Conservation (phyloP, 1,140 invertebrate genomes). For the Monomorium pharaonis region DNA sequence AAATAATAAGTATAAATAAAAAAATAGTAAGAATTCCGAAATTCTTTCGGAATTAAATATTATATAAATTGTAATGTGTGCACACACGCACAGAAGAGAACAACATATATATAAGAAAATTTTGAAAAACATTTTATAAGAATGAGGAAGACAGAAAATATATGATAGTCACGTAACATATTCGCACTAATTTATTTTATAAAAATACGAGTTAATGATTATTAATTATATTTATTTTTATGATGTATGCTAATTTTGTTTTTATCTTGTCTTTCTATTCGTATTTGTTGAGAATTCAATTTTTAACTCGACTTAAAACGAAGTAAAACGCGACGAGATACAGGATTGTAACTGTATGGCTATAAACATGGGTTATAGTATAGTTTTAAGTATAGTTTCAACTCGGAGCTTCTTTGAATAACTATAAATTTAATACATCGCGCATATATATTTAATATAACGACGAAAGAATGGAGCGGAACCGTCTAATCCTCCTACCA, state of each 20-base stretch:
- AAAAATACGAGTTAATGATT: neutral
- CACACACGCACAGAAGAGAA: no score
- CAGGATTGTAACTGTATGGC: no score
- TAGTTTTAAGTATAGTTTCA: neutral
- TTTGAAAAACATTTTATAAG: neutral
- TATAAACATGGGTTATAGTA: neutral
- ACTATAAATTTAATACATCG: conserved; percentile 15
- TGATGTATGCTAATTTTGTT: neutral
- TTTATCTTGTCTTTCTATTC: neutral
- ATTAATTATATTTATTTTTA: neutral
- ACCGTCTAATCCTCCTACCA: conserved; percentile 70
- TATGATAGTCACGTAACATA: neutral
- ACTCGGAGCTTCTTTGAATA: neutral
- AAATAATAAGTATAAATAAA: neutral
- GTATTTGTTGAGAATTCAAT: neutral
- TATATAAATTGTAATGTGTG: neutral
- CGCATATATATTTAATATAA: no score
- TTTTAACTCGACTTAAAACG: neutral
- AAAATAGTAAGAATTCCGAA: neutral
- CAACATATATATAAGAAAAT: neutral
- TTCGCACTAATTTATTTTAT: neutral
- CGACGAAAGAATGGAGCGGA: conserved; percentile 35
- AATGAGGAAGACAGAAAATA: neutral
- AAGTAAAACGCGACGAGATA: neutral
- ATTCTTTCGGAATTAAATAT: neutral